These are phyloP conservation scores for Mesocricetus auratus DNA, from an alignment of 2,113 vertebrate species.

Conservation along the genomic window DNA sequence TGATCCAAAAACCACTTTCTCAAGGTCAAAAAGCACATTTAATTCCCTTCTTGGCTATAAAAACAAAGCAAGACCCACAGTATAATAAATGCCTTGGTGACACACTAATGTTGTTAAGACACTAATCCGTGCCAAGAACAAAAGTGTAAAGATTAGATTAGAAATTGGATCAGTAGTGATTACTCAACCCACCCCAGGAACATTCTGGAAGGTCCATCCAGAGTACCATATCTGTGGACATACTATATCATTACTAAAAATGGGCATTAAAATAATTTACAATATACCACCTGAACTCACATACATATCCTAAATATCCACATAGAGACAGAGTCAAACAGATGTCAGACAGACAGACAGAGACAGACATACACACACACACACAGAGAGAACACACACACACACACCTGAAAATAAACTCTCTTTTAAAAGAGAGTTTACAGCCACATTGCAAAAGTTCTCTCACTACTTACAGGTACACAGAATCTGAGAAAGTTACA, in stretches of 20 bases:
- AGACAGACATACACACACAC: not conserved
- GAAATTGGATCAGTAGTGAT: conserved; percentile 32
- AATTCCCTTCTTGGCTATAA: not conserved
- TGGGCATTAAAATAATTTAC: not conserved
- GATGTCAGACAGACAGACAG: not conserved
- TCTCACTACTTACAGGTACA: not conserved
- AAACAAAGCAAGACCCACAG: conserved; percentile 45
- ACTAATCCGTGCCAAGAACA: conserved; percentile 54
- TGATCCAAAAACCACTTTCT: conserved; percentile 43
- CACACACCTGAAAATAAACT: not conserved
- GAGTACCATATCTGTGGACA: not conserved
- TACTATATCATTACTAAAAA: conserved; percentile 19
- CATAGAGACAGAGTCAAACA: not conserved
- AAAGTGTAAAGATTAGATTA: conserved; percentile 58
- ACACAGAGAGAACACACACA: not conserved
- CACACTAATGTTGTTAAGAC: conserved; percentile 33
- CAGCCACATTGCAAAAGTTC: conserved; percentile 9
- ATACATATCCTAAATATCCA: not conserved
- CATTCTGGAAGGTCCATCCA: not conserved
- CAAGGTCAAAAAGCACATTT: conserved; percentile 30
- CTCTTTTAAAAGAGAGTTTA: not conserved
- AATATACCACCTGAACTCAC: not conserved
- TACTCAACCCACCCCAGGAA: conserved; percentile 10
- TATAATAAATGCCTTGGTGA: not conserved
- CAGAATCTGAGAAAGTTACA: conserved; percentile 11